These are phyloP conservation scores for Drosophila siamana DNA, from an alignment of 2,888 invertebrate species.

Conservation along the genomic window DNA sequence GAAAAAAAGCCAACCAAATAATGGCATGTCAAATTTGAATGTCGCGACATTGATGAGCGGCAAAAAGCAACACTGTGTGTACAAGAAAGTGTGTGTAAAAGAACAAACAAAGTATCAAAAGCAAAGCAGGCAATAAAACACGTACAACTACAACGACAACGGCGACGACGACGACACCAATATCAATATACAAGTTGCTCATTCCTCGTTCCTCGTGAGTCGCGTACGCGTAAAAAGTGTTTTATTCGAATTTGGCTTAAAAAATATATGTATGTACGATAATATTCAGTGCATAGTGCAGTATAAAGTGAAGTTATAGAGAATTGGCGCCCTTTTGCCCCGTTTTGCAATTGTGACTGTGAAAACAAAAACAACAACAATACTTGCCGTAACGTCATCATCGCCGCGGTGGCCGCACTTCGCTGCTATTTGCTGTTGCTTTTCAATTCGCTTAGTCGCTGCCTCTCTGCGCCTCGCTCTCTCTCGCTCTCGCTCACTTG, in stretches of 20 bases:
- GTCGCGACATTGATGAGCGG: conserved; percentile 41
- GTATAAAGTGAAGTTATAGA: conserved; percentile 9
- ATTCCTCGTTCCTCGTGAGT: conserved; percentile 57
- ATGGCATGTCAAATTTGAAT: conserved; percentile 37
- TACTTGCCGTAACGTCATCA: conserved; percentile 59
- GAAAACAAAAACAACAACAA: conserved; percentile 36
- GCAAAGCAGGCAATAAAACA: conserved; percentile 69
- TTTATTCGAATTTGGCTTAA: conserved; percentile 8
- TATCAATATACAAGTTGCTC: conserved; percentile 57
- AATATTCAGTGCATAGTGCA: conserved; percentile 15
- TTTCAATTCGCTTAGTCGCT: conserved; percentile 73
- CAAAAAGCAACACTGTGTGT: conserved; percentile 71
- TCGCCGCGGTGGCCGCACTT: conserved; percentile 54
- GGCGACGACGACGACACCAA: conserved; percentile 50
- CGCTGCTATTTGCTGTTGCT: conserved; percentile 76
- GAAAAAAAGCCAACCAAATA: background rate
- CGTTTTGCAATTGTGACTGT: background rate
- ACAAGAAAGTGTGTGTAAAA: conserved; percentile 74
- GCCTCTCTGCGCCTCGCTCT: conserved; percentile 27
- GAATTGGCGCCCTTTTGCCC: conserved; percentile 41
- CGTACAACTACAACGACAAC: conserved; percentile 52
- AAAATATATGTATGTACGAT: conserved; percentile 17
- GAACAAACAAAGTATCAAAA: conserved; percentile 77
- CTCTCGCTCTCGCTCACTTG: conserved; percentile 50
- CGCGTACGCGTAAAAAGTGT: conserved; percentile 33